Base-by-base conservation (phyloP, 1,140 invertebrate species). In the Hesperophylax magnus region DNA sequence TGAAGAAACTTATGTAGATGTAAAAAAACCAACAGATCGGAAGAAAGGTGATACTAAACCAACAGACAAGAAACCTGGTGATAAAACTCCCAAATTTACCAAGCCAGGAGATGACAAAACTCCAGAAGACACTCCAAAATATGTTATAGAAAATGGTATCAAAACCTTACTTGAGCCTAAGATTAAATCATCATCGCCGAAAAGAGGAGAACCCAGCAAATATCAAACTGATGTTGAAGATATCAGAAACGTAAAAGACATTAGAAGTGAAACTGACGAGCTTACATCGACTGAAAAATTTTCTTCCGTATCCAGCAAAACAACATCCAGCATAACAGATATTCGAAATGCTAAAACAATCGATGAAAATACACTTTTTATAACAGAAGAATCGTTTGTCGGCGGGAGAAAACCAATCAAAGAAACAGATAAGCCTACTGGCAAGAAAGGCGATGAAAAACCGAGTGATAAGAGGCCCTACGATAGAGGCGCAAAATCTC, bases 71-170 rank as follows among this genome's bases (percentile, higher is more conserved):
- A 58, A 79, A 34, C 39, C 27, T 7, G 53, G n/a, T 17, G 67
- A 71, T 39, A 52, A 71, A 47, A n/a, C 67, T 24, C n/a, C 2
- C 47, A 63, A 77, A 53, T 4, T 14, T 14, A 47, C 22, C 11
- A 77, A 58, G 31, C 75, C 34, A 65, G 58, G 54, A 47, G 39
- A 47, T 63, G 75, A 61, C 7, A 47, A 61, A 61, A 18, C 53
- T 11, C 24, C 56, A 34, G 24, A 60, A 77, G 60, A 63, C 31
- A 17, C 27, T 39, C 53, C 58, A 18, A 78, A 52, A 11, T 78
- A 78, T 78, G 39, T 78, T 8, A 78, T 84, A 9, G 82, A 84
- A 79, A 81, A 84, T 79, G 82, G 82, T 17, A 75, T 83, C n/a
- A 83, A 76, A 78, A 83, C 69, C 17, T 34, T 80, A 24, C 15